A percentile compares a stretch with the other conserved stretches of the same genome.
phyloP scores from a whole-genome alignment of 2,113 vertebrate genomes.

The Podilymbus podiceps region DNA sequence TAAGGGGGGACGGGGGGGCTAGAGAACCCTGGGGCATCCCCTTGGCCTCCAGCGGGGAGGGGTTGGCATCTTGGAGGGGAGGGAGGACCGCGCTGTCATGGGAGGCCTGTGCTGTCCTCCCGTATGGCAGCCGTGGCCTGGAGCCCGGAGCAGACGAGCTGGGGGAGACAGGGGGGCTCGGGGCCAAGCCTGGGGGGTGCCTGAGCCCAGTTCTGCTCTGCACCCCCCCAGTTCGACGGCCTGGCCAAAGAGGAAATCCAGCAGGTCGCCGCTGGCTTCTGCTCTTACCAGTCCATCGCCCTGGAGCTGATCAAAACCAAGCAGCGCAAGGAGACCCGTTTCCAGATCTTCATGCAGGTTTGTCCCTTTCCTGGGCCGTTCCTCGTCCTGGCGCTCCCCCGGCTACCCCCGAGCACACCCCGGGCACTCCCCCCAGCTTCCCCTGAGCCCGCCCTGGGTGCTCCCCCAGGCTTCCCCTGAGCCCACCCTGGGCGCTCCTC shows the following conservation, averaged over 20 bases:
- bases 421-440: too few relatives aligned
- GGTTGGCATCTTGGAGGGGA: not conserved
- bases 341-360: constrained; percentile 85
- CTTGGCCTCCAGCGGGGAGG: not conserved
- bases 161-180: not conserved
- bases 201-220: accelerated
- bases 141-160: accelerated
- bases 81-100: not conserved
- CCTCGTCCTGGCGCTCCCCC: not conserved
- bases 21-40: not conserved
- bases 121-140: not conserved
- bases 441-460: too few relatives aligned
- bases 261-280: constrained; percentile 85
- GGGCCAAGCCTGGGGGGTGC: not conserved
- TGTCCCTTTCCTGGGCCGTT: not conserved
- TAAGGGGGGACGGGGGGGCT: constrained; percentile 30
- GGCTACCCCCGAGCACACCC: not conserved
- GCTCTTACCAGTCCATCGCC: constrained; percentile 87
- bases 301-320: constrained; percentile 92
- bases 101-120: not conserved
- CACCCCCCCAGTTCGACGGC: constrained; percentile 81
- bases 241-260: constrained; percentile 85
- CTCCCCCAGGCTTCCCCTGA: too few relatives aligned
- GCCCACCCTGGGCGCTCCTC: too few relatives aligned
- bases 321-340: constrained; percentile 89